phyloP scores from a whole-genome alignment of 1,140 invertebrate genomes.

The Zaprionus lachaisei region DNA sequence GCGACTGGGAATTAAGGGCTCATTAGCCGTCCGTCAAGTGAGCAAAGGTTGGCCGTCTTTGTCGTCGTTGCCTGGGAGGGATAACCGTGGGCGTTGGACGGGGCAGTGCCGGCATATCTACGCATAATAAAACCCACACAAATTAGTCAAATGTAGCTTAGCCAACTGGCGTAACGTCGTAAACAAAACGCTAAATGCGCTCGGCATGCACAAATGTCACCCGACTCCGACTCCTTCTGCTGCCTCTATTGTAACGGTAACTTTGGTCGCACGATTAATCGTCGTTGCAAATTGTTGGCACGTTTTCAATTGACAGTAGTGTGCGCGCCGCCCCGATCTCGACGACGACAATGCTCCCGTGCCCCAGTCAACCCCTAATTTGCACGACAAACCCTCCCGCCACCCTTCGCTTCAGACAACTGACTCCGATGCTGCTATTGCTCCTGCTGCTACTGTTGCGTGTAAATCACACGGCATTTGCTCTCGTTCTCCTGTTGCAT shows the following conservation, averaged over 20 bases:
- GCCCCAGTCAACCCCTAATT: conserved; percentile 72
- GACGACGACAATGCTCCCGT: conserved; percentile 24
- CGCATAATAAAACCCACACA: conserved; percentile 71
- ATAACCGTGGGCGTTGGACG: conserved; percentile 1
- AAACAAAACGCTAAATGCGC: conserved; percentile 75
- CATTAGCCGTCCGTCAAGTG: conserved; percentile 55
- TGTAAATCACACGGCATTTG: conserved; percentile 81
- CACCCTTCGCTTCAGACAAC: not conserved
- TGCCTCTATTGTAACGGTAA: conserved; percentile 7
- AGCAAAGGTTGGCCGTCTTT: conserved; percentile 5
- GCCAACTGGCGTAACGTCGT: conserved; percentile 60
- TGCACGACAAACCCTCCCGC: conserved; percentile 51
- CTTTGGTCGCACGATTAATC: conserved; percentile 81
- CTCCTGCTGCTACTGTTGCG: conserved; percentile 48
- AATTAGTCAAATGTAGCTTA: conserved; percentile 66
- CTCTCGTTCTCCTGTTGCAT: conserved; percentile 75
- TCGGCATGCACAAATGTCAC: conserved; percentile 59
- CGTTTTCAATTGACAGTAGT: conserved; percentile 84
- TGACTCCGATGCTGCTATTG: conserved; percentile 1
- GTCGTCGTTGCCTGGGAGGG: not conserved
- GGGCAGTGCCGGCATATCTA: conserved; percentile 21
- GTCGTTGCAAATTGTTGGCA: conserved; percentile 84
- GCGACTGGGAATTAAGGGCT: conserved; percentile 67
- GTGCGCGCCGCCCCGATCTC: conserved; percentile 28
- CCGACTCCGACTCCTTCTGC: not conserved